Base-by-base conservation (phyloP, 1,140 invertebrate genomes). In the Ptiloglossa arizonensis region DNA sequence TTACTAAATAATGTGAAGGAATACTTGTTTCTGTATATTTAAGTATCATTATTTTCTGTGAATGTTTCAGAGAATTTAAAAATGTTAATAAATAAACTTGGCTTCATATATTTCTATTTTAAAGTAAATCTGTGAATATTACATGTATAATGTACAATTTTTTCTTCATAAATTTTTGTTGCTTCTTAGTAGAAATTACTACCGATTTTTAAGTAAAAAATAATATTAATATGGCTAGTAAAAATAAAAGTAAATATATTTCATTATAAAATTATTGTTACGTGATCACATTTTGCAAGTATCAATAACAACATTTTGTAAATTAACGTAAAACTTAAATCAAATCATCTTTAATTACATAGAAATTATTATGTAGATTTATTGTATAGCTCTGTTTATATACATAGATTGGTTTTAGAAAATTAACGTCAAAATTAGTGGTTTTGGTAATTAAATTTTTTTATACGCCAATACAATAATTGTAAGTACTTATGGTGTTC, bases 401-500 rank as follows among this genome's bases (percentile, higher is more conserved):
- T 32, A 69, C 48, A 24, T 44, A 69, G 50, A 50, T 79, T 79
- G 54, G 1, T 35, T 82, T 74, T 66, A 41, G 32, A 71, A 72
- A 78, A 70, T 54, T 66, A 80, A 71, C 35, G 81, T 79, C n/a
- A 60, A 64, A 70, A 27, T 72, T 50, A 77, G 62, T 48, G 48
- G 50, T 63, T 74, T 41, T 24, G 32, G 13, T 75, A 71, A 66
- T 59, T 17, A 48, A 32, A 54, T 48, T 76, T n/a, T 50, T 64
- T 82, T 56, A 76, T 79, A 27, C 83, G 50, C 73, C 68, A 67
- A 72, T 73, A 62, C 62, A 80, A 60, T 82, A 80, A 75, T 76
- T 86, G 27, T 86, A 88, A 85, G 69, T 81, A 86, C 73, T 87
- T 84, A 54, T 62, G 82, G 70, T 76, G 41, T 84, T 87, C 82